Conservation (phyloP, 2,113 vertebrate species). For the Thoracochromis brauschi region DNA sequence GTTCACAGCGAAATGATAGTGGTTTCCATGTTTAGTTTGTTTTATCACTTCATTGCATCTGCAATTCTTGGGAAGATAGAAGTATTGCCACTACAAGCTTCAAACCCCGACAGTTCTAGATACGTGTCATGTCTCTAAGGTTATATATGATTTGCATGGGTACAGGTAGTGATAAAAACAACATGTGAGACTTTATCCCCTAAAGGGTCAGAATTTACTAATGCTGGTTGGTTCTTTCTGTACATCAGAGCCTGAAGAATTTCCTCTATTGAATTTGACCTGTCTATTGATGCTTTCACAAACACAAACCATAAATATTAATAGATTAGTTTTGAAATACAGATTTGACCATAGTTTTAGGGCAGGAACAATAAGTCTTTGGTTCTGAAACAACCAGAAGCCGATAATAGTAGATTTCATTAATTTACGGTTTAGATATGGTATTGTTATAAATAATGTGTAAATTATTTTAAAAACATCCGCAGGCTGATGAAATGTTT, state of each 20-base stretch:
- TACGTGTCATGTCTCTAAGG: not conserved
- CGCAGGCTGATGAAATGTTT: not conserved
- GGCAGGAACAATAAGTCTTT: conserved; percentile 4
- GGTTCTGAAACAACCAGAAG: not conserved
- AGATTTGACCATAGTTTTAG: not conserved
- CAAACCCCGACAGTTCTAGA: not conserved
- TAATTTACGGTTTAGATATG: not conserved
- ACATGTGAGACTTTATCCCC: not conserved
- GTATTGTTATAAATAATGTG: not conserved
- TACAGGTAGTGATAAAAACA: not conserved
- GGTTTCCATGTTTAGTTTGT: not conserved
- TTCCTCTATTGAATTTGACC: not conserved
- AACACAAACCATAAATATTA: not conserved
- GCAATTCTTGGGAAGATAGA: conserved; percentile 7
- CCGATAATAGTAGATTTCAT: not conserved
- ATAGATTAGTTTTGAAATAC: not conserved
- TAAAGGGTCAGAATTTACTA: not conserved
- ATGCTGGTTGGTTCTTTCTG: not conserved
- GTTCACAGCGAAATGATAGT: not conserved
- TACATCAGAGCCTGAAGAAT: not conserved
- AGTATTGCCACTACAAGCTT: conserved; percentile 45
- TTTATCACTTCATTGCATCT: conserved; percentile 38
- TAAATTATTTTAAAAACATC: not conserved
- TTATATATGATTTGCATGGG: not conserved
- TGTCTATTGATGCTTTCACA: not conserved